A percentile compares a stretch with the other conserved stretches of the same genome.
phyloP scores from a whole-genome alignment of 2,888 invertebrate species.

The Drepanosiphum platanoidis region DNA sequence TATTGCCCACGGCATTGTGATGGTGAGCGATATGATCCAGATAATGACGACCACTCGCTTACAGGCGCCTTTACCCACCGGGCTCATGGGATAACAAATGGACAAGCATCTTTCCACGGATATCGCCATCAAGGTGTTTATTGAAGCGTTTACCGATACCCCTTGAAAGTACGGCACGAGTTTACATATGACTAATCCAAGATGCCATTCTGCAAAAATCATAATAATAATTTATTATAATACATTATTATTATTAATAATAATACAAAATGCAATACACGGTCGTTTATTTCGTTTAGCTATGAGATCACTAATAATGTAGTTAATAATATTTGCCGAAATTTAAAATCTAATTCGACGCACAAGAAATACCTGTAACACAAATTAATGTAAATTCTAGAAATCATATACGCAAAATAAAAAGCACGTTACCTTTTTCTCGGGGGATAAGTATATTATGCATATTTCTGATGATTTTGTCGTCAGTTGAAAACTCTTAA shows the following conservation, averaged over 20 bases:
- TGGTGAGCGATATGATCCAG: constrained; percentile 69
- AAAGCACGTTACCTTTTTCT: no score
- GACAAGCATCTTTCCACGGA: constrained; percentile 71
- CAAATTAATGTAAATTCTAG: no score
- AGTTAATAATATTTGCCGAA: no score
- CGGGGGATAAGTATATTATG: no score
- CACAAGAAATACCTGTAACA: no score
- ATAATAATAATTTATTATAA: neutral
- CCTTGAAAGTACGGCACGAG: constrained; percentile 72
- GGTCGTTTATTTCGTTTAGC: neutral
- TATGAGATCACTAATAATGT: no score
- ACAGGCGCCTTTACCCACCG: constrained; percentile 68
- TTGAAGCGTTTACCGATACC: constrained; percentile 71
- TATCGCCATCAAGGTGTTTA: constrained; percentile 72
- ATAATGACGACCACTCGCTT: constrained; percentile 68
- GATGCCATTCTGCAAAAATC: constrained; percentile 69
- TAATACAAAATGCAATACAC: neutral
- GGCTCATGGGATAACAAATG: constrained; percentile 69
- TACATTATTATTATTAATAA: neutral
- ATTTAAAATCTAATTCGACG: no score
- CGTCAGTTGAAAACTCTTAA: no score
- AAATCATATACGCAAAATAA: no score
- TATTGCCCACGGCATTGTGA: constrained; percentile 70
- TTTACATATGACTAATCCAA: constrained; percentile 71
- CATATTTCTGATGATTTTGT: no score